Conservation (phyloP, 1,140 invertebrate genomes). For the Drosophila persimilis region DNA sequence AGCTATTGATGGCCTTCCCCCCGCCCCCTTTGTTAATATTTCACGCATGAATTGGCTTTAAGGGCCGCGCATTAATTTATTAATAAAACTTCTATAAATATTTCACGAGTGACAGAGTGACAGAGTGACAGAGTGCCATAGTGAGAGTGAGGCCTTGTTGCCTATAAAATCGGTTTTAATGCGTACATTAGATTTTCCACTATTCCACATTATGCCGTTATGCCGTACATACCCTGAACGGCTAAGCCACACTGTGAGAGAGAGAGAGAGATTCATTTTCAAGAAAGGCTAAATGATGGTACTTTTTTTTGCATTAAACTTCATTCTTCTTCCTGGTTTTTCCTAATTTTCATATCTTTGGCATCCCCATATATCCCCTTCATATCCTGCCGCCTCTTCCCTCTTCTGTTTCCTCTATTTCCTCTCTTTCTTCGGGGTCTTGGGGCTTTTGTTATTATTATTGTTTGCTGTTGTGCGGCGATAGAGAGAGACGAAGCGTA, state of each 20-base stretch:
- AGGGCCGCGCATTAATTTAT: constrained; percentile 61
- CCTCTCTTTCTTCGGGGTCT: not conserved
- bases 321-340: too few relatives aligned
- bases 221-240: too few relatives aligned
- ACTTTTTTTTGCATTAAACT: too few relatives aligned
- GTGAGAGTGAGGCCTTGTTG: constrained; percentile 33
- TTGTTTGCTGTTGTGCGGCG: constrained; percentile 17
- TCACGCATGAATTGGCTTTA: constrained; percentile 68
- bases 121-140: not conserved
- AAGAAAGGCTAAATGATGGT: too few relatives aligned
- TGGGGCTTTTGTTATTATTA: constrained; percentile 48
- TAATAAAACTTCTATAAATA: constrained; percentile 71
- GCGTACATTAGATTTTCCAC: too few relatives aligned
- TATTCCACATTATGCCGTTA: too few relatives aligned
- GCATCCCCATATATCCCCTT: too few relatives aligned
- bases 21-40: constrained; percentile 25
- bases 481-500: constrained; percentile 72
- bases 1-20: not conserved
- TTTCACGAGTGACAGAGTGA: constrained; percentile 24
- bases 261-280: too few relatives aligned
- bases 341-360: too few relatives aligned
- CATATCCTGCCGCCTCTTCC: too few relatives aligned
- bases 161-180: constrained; percentile 23
- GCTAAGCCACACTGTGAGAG: too few relatives aligned
- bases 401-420: not conserved